phyloP scores from a whole-genome alignment of 2,797 vertebrate genomes.

The Erethizon dorsatum region DNA sequence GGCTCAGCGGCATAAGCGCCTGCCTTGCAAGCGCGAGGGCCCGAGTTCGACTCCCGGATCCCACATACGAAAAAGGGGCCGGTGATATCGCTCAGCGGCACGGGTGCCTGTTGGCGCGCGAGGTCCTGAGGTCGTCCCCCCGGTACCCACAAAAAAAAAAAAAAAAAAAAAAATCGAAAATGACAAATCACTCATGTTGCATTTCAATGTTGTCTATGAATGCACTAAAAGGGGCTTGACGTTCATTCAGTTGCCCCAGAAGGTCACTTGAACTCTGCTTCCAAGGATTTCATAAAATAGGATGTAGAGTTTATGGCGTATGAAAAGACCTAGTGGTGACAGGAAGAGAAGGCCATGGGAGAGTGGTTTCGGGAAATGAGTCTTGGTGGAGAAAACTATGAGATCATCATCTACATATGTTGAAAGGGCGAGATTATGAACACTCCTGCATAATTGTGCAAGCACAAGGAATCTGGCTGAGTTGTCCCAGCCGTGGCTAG shows the following conservation, averaged over 20 bases:
- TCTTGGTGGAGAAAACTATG: background rate
- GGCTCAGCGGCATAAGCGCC: no score
- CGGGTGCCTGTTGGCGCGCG: no score
- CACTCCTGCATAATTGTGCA: background rate
- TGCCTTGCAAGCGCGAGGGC: no score
- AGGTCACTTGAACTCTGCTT: background rate
- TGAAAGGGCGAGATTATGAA: background rate
- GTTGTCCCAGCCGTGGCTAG: background rate
- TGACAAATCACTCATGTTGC: background rate
- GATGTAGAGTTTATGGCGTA: background rate
- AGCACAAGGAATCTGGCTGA: background rate
- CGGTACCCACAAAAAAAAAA: no score
- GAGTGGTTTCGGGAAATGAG: background rate
- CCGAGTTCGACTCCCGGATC: no score
- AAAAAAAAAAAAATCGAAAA: no score
- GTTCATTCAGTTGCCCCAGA: background rate
- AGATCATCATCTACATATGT: background rate
- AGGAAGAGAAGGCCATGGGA: background rate
- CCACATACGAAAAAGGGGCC: no score
- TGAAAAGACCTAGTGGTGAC: background rate
- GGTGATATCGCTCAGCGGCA: no score
- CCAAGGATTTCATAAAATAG: background rate
- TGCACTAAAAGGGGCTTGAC: background rate
- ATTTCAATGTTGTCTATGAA: background rate
- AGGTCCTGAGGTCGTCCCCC: no score